Base-by-base conservation (phyloP, 2,113 vertebrate species). In the Vireo altiloquus region DNA sequence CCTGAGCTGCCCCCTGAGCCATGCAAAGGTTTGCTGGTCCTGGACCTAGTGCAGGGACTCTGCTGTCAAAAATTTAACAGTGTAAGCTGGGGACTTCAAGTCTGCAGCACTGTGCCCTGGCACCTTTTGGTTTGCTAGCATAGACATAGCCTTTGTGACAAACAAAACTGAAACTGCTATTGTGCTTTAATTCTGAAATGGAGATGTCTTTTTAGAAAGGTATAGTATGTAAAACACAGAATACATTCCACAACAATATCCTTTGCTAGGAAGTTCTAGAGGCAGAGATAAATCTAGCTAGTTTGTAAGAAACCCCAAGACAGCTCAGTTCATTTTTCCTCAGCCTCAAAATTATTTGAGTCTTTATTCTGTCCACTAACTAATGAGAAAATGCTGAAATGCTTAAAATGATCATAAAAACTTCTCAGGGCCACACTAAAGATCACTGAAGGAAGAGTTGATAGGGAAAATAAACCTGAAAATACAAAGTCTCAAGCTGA, bases 81-180 rank as follows among this genome's bases (percentile, higher is more conserved):
- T 1, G 2, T 49, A 15, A 33, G 20, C 31, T 69, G 31, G 6
- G 4, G 52, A n/a, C 35, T 59, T 54, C 42, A 25, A 19, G 70
- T 21, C 40, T 46, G 42, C 7, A 60, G 46, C 39, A 71, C 75
- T 40, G n/a, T 12, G 3, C 15, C 47, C 57, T 54, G 57, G n/a
- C 53, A 60, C 21, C 13, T 31, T 60, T 33, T 72, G 7, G 11
- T n/a, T 39, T 56, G 44, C n/a, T 37, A 64, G 44, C 27, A 20
- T 0, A 53, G 63, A 16, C 52, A 35, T 31, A 35, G 39, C 35
- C 72, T 52, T 31, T 47, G 54, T 0, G 0, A 69, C 22, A 27
- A 88, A 68, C 47, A 35, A 47, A 82, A 37, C 40, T 49, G 39
- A 59, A 76, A 21, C 11, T 33, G 37, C 11, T 30, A 10, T 6